A percentile compares a stretch with the other conserved stretches of the same genome.
These are phyloP conservation scores for Drosophila algonquin DNA, from an alignment of 2,888 invertebrate species.

Conservation along the genomic window DNA sequence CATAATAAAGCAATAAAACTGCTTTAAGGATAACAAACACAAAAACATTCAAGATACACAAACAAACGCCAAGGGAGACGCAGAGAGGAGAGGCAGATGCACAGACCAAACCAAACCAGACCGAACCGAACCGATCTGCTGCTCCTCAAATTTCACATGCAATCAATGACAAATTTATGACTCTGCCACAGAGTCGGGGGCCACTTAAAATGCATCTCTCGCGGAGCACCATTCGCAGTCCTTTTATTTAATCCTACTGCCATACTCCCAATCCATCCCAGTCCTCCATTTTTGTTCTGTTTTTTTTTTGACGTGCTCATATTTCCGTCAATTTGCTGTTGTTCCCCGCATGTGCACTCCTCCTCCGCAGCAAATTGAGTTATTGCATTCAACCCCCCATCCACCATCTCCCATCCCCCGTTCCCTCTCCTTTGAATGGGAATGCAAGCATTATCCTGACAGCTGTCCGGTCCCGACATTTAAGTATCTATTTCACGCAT, in stretches of 20 bases:
- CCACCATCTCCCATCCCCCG: too few species aligned
- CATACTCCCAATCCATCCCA: background rate
- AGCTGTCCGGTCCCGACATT: conserved; percentile 46
- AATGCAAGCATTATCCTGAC: conserved; percentile 43
- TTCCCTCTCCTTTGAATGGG: background rate
- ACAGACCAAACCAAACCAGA: background rate
- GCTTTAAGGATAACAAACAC: conserved; percentile 72
- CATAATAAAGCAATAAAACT: conserved; percentile 79
- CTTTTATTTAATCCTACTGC: conserved; percentile 4
- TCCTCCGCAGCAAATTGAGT: conserved; percentile 60
- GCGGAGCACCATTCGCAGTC: conserved; percentile 2
- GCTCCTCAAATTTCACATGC: conserved; percentile 75
- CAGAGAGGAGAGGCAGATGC: conserved; percentile 38
- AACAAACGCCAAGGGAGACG: background rate
- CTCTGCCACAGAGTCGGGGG: conserved; percentile 39
- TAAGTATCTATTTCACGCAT: conserved; percentile 76
- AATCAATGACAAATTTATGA: conserved; percentile 79
- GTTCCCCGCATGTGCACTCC: conserved; percentile 15
- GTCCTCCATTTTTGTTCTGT: conserved; percentile 25
- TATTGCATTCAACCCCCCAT: conserved; percentile 43
- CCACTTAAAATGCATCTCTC: conserved; percentile 35
- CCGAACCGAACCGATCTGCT: background rate
- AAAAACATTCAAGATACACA: conserved; percentile 18
- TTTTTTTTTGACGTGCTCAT: conserved; percentile 55
- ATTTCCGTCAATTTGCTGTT: conserved; percentile 78